Percentiles rank a stretch among this genome's conserved stretches.
These are phyloP conservation scores for Aspidapion aeneum DNA, from an alignment of 2,888 invertebrate species.

Conservation along the genomic window DNA sequence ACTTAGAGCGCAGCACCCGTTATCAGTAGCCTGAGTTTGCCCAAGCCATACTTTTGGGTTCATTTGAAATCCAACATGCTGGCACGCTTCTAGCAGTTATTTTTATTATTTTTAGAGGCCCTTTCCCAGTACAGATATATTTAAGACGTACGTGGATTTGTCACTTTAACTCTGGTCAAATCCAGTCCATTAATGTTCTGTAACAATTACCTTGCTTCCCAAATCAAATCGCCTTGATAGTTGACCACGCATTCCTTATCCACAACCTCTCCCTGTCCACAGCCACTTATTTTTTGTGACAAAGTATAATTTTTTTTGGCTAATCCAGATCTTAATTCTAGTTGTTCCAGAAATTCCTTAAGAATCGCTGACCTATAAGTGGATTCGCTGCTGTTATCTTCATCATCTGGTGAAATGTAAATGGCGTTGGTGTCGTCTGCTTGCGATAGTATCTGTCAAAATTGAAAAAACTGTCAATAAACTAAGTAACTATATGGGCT, in stretches of 20 bases:
- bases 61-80: too few species aligned
- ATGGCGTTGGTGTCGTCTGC: not conserved
- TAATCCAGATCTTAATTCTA: not conserved
- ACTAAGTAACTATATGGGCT: too few species aligned
- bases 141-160: too few species aligned
- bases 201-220: slow-evolving; percentile 22
- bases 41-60: too few species aligned
- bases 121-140: too few species aligned
- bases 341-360: not conserved
- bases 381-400: not conserved
- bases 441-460: not conserved
- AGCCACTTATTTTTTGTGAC: slow-evolving; percentile 31
- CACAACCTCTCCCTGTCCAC: slow-evolving; percentile 53
- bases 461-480: too few species aligned
- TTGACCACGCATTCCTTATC: not conserved
- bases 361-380: not conserved
- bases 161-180: too few species aligned
- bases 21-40: too few species aligned
- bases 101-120: too few species aligned
- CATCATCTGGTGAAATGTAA: not conserved
- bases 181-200: too few species aligned
- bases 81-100: too few species aligned
- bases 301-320: not conserved
- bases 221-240: slow-evolving; percentile 13
- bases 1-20: too few species aligned